Base-by-base conservation (phyloP, 1,140 invertebrate species). In the Kradibia gibbosae region DNA sequence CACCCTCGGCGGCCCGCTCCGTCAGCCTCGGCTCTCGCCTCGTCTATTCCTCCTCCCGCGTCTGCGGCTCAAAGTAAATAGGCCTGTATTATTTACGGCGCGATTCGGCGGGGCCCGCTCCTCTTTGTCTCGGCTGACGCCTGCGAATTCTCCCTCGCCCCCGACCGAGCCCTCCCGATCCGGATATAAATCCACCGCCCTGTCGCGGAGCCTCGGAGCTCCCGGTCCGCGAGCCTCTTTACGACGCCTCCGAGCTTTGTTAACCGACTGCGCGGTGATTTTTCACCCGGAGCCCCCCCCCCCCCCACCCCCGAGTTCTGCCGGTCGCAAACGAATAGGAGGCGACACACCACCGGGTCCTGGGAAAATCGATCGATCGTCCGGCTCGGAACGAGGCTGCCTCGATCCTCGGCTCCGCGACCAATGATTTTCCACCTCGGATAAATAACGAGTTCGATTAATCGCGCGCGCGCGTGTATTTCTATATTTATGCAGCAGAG, bases 41-140 rank as follows among this genome's bases (percentile, higher is more conserved):
- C n/a, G n/a, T n/a, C n/a, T n/a, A n/a, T 60, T 28, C 1, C 13
- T 60, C n/a, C 31, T 60, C 31, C 31, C 31, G 3, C 13, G 31
- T 28, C 10, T 28, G 13, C 25, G 8, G 25, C 10, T 28, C 13
- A 62, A 62, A 34, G 62, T 28, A 34, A 67, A 39, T 39, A 67
- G 39, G n/a, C n/a, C n/a, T 67, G 39, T 39, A 39, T 67, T 67
- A 67, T 67, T 67, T 67, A 67, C 15, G 36, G n/a, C 11, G 31
- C 15, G 60, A 65, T 65, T 17, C 17, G 15, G 15, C 42, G 13
- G 11, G 34, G 13, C 36, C 31, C 60, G 11, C n/a, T 75, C 39
- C 4, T 36, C n/a, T 39, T n/a, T 31, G 17, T 39, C 20, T 0
- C 13, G 10, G 20, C 62, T 31, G 20, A 67, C 45, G 45, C 8